phyloP scores from a whole-genome alignment of 2,888 invertebrate genomes.

The Catocala fraxini region DNA sequence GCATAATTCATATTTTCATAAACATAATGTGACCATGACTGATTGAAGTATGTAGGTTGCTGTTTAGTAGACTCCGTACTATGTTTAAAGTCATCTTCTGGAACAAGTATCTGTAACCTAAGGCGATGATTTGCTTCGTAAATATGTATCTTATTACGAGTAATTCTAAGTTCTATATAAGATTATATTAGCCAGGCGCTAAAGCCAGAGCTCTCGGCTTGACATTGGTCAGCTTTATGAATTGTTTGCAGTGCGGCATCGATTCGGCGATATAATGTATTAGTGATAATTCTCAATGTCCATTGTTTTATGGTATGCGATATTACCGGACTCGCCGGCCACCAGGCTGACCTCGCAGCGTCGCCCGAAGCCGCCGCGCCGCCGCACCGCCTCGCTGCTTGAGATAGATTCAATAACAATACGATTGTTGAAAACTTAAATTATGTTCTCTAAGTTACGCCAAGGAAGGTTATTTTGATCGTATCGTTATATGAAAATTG shows the following conservation, averaged over 20 bases:
- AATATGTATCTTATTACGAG: too few relatives aligned
- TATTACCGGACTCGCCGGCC: slow-evolving; percentile 36
- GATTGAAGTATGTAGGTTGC: not conserved
- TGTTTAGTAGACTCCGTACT: not conserved
- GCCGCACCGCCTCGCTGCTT: slow-evolving; percentile 38
- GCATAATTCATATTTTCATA: not conserved
- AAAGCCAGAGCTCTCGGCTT: too few relatives aligned
- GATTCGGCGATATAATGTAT: slow-evolving; percentile 50
- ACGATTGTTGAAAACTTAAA: slow-evolving; percentile 76
- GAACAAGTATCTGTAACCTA: slow-evolving; percentile 1
- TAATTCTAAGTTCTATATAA: too few relatives aligned
- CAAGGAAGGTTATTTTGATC: slow-evolving; percentile 67
- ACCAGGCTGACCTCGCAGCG: slow-evolving; percentile 36
- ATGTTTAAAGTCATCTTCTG: not conserved
- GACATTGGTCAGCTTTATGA: not conserved
- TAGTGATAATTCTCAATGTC: slow-evolving; percentile 55
- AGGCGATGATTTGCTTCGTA: not conserved
- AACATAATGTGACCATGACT: slow-evolving; percentile 5
- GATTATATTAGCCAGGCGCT: too few relatives aligned
- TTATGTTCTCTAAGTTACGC: slow-evolving; percentile 64
- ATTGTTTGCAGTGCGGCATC: slow-evolving; percentile 6
- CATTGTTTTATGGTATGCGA: slow-evolving; percentile 57
- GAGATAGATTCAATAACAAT: slow-evolving; percentile 69
- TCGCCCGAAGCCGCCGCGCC: slow-evolving; percentile 36
- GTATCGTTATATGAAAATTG: slow-evolving; percentile 65